A percentile compares a stretch with the other conserved stretches of the same genome.
Evolutionary conservation across 2,888 invertebrate genomes (phyloP).

Genomic region (Drosophila birchii): DNA sequence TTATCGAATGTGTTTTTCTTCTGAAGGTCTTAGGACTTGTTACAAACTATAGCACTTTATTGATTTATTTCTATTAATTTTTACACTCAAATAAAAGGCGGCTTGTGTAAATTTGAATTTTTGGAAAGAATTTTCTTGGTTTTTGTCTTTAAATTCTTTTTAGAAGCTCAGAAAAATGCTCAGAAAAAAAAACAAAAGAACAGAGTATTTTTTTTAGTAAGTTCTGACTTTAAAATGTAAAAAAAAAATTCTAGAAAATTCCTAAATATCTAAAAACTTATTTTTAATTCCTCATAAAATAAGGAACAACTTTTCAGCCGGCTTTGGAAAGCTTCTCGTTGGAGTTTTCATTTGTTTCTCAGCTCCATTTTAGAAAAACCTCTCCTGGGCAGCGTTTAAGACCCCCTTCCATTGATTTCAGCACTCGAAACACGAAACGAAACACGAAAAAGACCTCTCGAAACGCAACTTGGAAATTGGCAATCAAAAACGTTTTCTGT

Average conservation of each 20-base stretch:
- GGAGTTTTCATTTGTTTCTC: not conserved
- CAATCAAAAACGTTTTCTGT: conserved; percentile 44
- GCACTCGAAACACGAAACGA: conserved; percentile 29
- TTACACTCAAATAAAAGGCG: not conserved
- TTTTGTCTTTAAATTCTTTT: not conserved
- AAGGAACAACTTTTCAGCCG: not conserved
- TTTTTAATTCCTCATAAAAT: too few species aligned
- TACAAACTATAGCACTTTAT: not conserved
- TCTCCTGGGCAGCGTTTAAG: not conserved
- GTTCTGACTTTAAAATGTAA: not conserved
- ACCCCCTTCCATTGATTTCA: conserved; percentile 15
- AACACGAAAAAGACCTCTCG: conserved; percentile 17
- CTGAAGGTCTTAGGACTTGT: not conserved
- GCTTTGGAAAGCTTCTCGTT: not conserved
- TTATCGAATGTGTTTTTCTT: too few species aligned
- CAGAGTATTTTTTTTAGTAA: not conserved
- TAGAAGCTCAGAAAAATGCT: not conserved
- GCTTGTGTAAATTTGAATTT: not conserved
- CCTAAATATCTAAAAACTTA: not conserved
- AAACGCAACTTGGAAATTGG: conserved; percentile 47
- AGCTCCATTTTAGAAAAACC: not conserved
- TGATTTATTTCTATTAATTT: not conserved
- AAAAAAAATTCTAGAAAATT: not conserved
- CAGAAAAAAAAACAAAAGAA: not conserved
- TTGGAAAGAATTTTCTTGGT: too few species aligned